Evolutionary conservation across 2,888 invertebrate species (phyloP), one percentile per base, ranked within the genome.

Genomic region (Chloroclystis v-ata): DNA sequence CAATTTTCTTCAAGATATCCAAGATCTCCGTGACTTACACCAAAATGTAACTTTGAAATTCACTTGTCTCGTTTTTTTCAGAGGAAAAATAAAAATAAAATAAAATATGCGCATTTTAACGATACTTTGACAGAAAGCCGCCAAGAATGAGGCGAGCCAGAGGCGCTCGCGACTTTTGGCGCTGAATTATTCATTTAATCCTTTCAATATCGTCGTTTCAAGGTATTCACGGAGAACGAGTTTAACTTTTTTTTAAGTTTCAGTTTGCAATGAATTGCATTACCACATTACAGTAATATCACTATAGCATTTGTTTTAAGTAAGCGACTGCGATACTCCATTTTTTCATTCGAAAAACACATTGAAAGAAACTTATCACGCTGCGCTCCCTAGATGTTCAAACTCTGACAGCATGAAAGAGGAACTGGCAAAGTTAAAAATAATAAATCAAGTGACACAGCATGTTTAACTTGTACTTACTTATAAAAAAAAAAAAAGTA

Each of bases 181-280:
- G 57, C 75, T 79, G 77, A 77, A 79, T 79, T 66, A 79, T 79
- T 79, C 78, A 79, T 78, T 79, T 78, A 79, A 79, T 79, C 78
- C 79, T 78, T 79, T 77, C 78, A 75, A 79, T 79, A 78, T 77
- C 72, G 61, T 62, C 65, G 67, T 67, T 71, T 68, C 65, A 65
- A 67, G 67, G 66, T 68, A 65, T 64, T 63, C 58, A 55, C 59
- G 62, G 60, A 65, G 59, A 65, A 61, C 42, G 59, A 69, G 66
- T 59, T 66, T 57, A 53, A 54, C 56, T 63, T 68, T 69, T n/a
- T 20, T 72, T 70, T 67, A 33, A 57, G 64, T 60, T 48, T 63
- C 35, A 35, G 35, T 35, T 66, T 59, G 52, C 59, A 53, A 72
- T 67, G 64, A 67, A 68, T 67, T 65, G 69, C 59, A 62, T 67